Evolutionary conservation across 2,888 invertebrate species (phyloP), one percentile per base, ranked within the genome.

Genomic region (Drosophila robusta): DNA sequence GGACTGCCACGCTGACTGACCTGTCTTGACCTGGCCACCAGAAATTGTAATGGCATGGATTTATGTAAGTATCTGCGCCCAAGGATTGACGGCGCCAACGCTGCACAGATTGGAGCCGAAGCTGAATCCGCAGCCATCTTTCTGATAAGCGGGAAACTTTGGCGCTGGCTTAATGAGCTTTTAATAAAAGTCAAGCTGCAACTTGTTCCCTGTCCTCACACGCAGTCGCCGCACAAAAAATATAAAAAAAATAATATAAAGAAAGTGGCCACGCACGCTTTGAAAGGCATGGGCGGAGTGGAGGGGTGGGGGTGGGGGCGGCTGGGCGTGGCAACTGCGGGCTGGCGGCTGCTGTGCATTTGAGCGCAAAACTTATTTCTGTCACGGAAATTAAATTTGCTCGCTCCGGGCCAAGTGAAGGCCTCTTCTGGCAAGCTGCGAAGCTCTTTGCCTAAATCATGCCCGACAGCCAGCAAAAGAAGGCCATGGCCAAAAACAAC

Each of bases 321-420:
- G 18, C 18, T 18, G 29, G 44, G 18, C 1, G 44, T 16, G 46
- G 18, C 24, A 38, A 14, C 16, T n/a, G 32, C 32, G 18, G 12
- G 45, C 34, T 26, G 42, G 63, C 75, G 42, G 63, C 75, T 64
- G 78, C 68, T 87, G 86, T 86, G 87, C 89, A 86, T 83, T 89
- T 86, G 76, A 88, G 89, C 88, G 86, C 79, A 88, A 89, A 86
- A 86, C 86, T 86, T 86, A 86, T 86, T 86, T 86, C 89, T 89
- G 86, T 86, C 86, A 86, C 86, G 86, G 86, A 86, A 86, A 86
- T 86, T 86, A 86, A 86, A 86, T 86, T 86, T 86, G 87, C 84
- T 88, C 75, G 86, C 89, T 80, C 55, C 76, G 73, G 71, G 81
- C 67, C 68, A 61, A 83, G 62, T 72, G 83, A 80, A 81, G 75